Base-by-base conservation (phyloP, 2,797 vertebrate species). In the Pseudomugil gertrudae region DNA sequence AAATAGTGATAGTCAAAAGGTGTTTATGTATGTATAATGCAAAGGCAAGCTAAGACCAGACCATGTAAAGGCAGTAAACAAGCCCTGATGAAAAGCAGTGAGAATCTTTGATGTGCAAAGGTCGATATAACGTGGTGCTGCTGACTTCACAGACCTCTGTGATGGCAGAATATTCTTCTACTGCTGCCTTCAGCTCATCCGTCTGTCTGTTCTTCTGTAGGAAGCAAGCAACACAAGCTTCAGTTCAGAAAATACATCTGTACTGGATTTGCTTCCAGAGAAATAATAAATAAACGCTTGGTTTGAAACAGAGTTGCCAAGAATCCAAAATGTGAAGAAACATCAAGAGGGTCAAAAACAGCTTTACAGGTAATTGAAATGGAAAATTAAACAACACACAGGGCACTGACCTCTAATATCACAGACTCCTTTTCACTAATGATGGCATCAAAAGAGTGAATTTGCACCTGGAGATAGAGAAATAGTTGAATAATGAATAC, bases 91-190 rank as follows among this genome's bases (percentile, higher is more conserved):
- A 54, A 9, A 50, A 63, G 2, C 17, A 33, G 19, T 2, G 7
- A 11, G 5, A 24, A 17, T 4, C 45, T 10, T 13, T 43, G 23
- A 65, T 29, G 0, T 5, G 0, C 13, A 11, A 27, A 71, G 66
- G 59, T 5, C 26, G 14, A 73, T 54, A 45, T 24, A 23, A 64
- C 10, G 13, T 36, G 19, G 9, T 15, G 1, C 45, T 35, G 14
- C 43, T 72, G 1, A 71, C 50, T 36, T 50, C 29, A 77, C 84
- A 53, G 90, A 96, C 97, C 95, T 98, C 95, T 45, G 95, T 95
- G 53, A 96, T 59, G 0, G 91, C 92, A 1, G 91, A 91, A 24
- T 95, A 96, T 79, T 98, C 96, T 79, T 84, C 88, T 59, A 98
- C 64, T 1, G 92, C 86, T 64, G 90, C 72, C 69, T 94, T 94